A percentile compares a stretch with the other conserved stretches of the same genome.
Evolutionary conservation across 2,888 invertebrate genomes (phyloP).

Genomic region (Drosophila koepferae): DNA sequence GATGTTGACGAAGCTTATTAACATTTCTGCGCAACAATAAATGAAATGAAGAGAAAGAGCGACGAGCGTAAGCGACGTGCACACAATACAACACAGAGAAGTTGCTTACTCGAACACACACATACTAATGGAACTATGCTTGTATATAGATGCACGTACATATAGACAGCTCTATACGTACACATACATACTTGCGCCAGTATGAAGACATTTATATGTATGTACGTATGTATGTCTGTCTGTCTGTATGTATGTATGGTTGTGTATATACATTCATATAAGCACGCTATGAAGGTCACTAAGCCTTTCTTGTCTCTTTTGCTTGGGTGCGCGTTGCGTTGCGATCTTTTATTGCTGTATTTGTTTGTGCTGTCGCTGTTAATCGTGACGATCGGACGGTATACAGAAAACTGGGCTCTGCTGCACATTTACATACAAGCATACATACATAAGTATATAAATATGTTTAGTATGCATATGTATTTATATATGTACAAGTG

Average conservation of each 20-base stretch:
- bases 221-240: constrained; percentile 1
- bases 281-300: constrained; percentile 76
- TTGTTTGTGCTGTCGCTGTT: constrained; percentile 52
- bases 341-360: constrained; percentile 56
- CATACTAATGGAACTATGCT: constrained; percentile 29
- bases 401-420: constrained; percentile 58
- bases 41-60: constrained; percentile 59
- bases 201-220: constrained; percentile 14
- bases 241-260: background rate
- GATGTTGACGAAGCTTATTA: constrained; percentile 50
- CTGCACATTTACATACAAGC: constrained; percentile 45
- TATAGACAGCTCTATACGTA: constrained; percentile 14
- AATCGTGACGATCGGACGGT: constrained; percentile 66
- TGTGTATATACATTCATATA: constrained; percentile 46
- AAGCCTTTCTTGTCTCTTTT: constrained; percentile 78
- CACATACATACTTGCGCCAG: constrained; percentile 7
- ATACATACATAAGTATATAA: background rate
- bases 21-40: constrained; percentile 68
- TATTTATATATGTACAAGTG: constrained; percentile 2
- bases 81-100: constrained; percentile 51
- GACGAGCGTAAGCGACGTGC: constrained; percentile 43
- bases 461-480: constrained; percentile 8
- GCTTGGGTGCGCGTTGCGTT: constrained; percentile 55
- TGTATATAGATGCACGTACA: constrained; percentile 8
- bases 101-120: constrained; percentile 45